A percentile compares a stretch with the other conserved stretches of the same genome.
These are phyloP conservation scores for Crocallis elinguaria DNA, from an alignment of 2,888 invertebrate species.

Conservation along the genomic window DNA sequence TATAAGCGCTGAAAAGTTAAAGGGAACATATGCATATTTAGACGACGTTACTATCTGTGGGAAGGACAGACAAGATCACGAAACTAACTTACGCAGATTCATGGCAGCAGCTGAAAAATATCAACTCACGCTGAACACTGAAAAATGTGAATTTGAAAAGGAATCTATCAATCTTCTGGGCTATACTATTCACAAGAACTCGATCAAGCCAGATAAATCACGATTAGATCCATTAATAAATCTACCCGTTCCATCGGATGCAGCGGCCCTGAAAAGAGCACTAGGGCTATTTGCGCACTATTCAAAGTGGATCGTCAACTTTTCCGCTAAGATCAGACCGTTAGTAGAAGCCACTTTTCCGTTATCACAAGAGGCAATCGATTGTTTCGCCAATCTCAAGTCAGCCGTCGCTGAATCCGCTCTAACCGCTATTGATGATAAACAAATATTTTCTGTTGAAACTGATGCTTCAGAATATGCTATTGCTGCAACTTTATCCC, in stretches of 20 bases:
- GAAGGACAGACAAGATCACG: no score
- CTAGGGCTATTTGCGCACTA: not conserved
- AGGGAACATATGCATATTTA: not conserved
- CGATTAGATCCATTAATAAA: no score
- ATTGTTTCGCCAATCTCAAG: not conserved
- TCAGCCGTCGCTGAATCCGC: not conserved
- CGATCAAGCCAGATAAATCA: not conserved
- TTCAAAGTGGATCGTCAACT: no score
- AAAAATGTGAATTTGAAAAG: not conserved
- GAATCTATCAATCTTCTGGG: not conserved
- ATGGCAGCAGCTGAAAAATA: not conserved
- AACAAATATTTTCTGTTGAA: not conserved
- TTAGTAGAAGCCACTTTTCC: not conserved
- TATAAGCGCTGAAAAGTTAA: not conserved
- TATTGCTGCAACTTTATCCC: not conserved
- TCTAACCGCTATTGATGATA: not conserved
- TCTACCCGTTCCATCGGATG: no score
- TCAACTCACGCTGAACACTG: not conserved
- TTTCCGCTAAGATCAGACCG: no score
- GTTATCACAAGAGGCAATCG: not conserved
- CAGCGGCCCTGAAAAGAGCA: not conserved
- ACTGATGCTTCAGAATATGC: no score
- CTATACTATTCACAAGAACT: not conserved
- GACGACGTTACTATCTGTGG: no score
- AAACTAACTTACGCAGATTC: no score